phyloP scores from a whole-genome alignment of 53 echinoderm and acorn worm species.

The Hippasteria phrygiana region DNA sequence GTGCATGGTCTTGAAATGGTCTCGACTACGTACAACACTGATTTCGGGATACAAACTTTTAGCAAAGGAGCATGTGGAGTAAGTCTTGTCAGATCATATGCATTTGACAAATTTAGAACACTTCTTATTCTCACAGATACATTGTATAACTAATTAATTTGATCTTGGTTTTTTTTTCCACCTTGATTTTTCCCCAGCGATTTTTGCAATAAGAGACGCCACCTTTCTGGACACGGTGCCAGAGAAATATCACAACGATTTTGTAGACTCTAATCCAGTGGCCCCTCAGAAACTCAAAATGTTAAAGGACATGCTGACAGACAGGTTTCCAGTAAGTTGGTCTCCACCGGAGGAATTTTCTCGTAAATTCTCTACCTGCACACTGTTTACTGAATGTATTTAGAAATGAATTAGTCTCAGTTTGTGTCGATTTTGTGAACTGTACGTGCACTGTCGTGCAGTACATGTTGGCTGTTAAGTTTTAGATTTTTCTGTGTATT shows the following conservation, averaged over 20 bases:
- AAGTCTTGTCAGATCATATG: no score
- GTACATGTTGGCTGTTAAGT: background rate
- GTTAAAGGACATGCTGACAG: conserved; percentile 88
- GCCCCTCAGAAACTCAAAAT: conserved; percentile 90
- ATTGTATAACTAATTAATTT: no score
- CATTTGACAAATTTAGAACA: no score
- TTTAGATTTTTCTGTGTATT: no score
- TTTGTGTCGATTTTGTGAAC: background rate
- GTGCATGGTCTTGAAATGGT: no score
- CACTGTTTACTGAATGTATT: background rate
- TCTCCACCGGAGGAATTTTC: background rate
- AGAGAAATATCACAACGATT: conserved; percentile 74
- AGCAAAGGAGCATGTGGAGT: no score
- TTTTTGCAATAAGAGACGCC: conserved; percentile 87
- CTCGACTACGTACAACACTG: no score
- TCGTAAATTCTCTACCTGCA: background rate
- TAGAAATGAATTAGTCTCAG: background rate
- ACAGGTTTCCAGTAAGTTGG: conserved; percentile 84
- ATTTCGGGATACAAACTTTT: no score
- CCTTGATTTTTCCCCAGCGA: conserved; percentile 57
- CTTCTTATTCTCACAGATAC: no score
- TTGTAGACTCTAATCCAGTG: conserved; percentile 90
- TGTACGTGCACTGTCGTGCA: no score
- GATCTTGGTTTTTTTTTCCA: conserved; percentile 34
- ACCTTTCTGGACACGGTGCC: conserved; percentile 80